phyloP scores from a whole-genome alignment of 1,140 invertebrate genomes.

The Hyles euphorbiae region DNA sequence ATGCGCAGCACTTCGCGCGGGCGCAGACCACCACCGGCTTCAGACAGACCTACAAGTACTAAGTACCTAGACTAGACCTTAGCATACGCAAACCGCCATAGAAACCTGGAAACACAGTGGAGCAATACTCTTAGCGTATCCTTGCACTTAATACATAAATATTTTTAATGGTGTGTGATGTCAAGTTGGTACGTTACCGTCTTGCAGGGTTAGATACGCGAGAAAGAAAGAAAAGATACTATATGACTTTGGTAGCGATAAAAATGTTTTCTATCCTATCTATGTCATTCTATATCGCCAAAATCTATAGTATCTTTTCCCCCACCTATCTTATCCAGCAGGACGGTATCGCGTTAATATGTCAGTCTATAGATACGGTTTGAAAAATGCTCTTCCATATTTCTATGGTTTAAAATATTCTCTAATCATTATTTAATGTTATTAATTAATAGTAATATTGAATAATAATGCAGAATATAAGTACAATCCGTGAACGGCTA shows the following conservation, averaged over 20 bases:
- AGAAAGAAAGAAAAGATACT: no score
- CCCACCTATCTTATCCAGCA: no score
- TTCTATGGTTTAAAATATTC: no score
- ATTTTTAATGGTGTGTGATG: no score
- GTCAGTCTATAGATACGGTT: background rate
- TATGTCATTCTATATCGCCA: no score
- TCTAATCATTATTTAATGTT: background rate
- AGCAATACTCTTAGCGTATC: slow-evolving; percentile 12
- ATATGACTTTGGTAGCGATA: no score
- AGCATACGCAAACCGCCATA: slow-evolving; percentile 16
- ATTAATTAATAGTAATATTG: slow-evolving; percentile 3
- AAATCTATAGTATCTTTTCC: no score
- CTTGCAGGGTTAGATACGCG: no score
- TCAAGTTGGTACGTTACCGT: no score
- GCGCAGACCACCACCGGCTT: slow-evolving; percentile 44
- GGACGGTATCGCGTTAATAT: background rate
- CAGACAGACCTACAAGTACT: slow-evolving; percentile 61
- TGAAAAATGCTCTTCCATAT: background rate
- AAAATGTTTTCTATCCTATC: no score
- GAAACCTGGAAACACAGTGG: slow-evolving; percentile 4
- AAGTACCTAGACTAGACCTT: slow-evolving; percentile 8
- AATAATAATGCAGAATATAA: background rate
- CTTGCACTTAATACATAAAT: slow-evolving; percentile 3
- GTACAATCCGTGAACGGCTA: background rate
- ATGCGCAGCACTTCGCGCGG: slow-evolving; percentile 42